These are phyloP conservation scores for Sorex fumeus DNA, from an alignment of 2,113 vertebrate species.

Conservation along the genomic window DNA sequence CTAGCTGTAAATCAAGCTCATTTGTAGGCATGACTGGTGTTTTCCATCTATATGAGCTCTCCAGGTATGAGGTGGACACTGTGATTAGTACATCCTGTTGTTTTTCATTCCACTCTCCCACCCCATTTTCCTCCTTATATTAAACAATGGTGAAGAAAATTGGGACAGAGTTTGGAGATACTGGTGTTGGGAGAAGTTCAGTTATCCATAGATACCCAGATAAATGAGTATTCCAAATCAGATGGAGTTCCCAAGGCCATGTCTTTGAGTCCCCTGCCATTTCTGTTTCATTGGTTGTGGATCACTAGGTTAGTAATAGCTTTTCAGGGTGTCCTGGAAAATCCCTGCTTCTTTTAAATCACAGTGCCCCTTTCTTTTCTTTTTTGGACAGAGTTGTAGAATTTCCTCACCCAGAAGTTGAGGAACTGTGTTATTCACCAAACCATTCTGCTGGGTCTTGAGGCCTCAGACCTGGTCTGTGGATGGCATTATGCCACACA, in stretches of 20 bases:
- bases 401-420: background rate
- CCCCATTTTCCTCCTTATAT: background rate
- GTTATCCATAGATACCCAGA: background rate
- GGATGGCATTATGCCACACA: background rate
- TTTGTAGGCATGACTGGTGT: background rate
- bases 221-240: background rate
- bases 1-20: background rate
- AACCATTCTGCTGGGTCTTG: background rate
- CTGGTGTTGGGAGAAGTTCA: background rate
- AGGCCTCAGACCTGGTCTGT: background rate
- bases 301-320: accelerated
- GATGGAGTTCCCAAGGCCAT: accelerated
- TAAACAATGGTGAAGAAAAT: background rate
- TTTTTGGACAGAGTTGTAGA: slow-evolving; percentile 9
- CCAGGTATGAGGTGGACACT: background rate
- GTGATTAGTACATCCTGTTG: background rate
- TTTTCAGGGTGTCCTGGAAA: background rate
- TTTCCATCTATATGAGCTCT: background rate
- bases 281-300: background rate
- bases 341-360: background rate
- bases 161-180: background rate
- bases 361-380: background rate
- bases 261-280: background rate
- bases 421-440: background rate
- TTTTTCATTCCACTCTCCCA: background rate